These are phyloP conservation scores for Sturmia bella DNA, from an alignment of 2,888 invertebrate genomes.

Conservation along the genomic window DNA sequence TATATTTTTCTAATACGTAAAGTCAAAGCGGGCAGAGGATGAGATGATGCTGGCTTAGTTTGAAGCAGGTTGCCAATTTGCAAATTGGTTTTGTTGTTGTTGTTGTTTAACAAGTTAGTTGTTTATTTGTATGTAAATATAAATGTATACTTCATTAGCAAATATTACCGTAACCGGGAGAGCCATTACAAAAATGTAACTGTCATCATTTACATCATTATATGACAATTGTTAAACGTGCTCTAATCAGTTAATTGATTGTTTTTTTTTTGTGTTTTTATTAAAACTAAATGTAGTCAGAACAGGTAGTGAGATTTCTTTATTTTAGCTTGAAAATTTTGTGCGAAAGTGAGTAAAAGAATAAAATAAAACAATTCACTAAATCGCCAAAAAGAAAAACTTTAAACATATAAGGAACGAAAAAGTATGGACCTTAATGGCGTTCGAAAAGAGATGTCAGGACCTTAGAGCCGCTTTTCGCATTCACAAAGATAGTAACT, in stretches of 20 bases:
- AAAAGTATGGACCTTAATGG: too few relatives aligned
- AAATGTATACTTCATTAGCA: background rate
- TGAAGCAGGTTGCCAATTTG: slow-evolving; percentile 61
- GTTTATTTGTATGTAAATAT: slow-evolving; percentile 10
- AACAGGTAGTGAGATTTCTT: slow-evolving; percentile 19
- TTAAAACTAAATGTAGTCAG: background rate
- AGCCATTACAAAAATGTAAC: slow-evolving; percentile 35
- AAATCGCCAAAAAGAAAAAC: too few relatives aligned
- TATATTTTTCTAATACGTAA: slow-evolving; percentile 14
- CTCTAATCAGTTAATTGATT: slow-evolving; percentile 66
- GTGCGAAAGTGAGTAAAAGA: too few relatives aligned
- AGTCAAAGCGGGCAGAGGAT: background rate
- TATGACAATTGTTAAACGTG: slow-evolving; percentile 65
- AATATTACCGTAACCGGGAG: slow-evolving; percentile 30
- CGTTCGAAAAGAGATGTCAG: too few relatives aligned
- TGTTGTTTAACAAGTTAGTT: background rate
- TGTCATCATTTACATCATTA: slow-evolving; percentile 46
- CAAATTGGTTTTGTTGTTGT: slow-evolving; percentile 54
- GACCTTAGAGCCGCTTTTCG: too few relatives aligned
- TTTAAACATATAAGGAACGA: too few relatives aligned
- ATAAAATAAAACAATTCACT: too few relatives aligned
- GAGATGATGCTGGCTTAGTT: background rate
- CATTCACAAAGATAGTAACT: too few relatives aligned
- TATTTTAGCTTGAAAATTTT: too few relatives aligned
- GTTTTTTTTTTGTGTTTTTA: slow-evolving; percentile 21